Evolutionary conservation across 2,888 invertebrate species (phyloP).

Genomic region (Zhuqinia jingwanae): DNA sequence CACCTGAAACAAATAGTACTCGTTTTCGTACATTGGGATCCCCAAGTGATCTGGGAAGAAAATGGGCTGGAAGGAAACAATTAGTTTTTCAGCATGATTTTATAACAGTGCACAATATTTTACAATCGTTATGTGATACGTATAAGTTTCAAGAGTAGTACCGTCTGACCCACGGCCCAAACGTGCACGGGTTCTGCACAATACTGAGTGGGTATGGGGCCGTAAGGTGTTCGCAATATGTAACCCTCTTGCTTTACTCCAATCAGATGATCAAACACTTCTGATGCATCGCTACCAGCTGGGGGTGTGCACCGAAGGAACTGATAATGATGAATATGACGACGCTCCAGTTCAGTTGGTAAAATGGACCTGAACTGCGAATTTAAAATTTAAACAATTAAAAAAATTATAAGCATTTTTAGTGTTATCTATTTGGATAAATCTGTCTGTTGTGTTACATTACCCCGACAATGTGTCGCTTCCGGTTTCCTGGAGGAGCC

Average conservation of each 20-base stretch:
- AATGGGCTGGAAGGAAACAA: not conserved
- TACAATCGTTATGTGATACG: not conserved
- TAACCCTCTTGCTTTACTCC: conserved; percentile 23
- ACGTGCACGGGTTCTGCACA: conserved; percentile 39
- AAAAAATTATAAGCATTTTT: not conserved
- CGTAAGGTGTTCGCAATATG: not conserved
- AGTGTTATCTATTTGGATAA: not conserved
- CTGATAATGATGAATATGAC: conserved; percentile 19
- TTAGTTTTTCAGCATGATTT: too few relatives aligned
- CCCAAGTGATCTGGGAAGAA: conserved; percentile 51
- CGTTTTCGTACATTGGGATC: conserved; percentile 8
- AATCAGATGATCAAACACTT: not conserved
- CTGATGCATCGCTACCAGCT: not conserved
- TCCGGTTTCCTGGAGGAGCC: not conserved
- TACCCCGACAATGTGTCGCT: conserved; percentile 62
- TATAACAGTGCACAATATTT: not conserved
- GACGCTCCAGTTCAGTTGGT: not conserved
- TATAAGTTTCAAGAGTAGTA: too few relatives aligned
- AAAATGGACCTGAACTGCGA: conserved; percentile 5
- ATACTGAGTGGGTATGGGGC: conserved; percentile 23
- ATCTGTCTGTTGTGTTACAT: not conserved
- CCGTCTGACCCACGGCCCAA: not conserved
- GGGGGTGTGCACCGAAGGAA: conserved; percentile 12
- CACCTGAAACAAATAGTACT: conserved; percentile 51
- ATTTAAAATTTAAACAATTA: too few relatives aligned